phyloP scores from a whole-genome alignment of 64 coral and sea anemone genomes.

The Dendrophyllia cribrosa region DNA sequence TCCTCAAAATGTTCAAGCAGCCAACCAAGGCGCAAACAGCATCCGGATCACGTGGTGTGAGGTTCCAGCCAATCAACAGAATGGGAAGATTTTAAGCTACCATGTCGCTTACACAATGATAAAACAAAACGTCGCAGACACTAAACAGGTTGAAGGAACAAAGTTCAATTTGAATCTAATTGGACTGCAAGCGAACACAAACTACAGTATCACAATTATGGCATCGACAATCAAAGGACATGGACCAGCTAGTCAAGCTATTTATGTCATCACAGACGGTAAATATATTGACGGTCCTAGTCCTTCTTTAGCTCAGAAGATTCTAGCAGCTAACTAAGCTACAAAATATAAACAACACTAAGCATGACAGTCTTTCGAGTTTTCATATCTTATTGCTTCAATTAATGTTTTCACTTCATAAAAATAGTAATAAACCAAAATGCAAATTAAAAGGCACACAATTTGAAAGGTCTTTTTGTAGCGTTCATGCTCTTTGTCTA shows the following conservation, averaged over 20 bases:
- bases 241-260: not conserved
- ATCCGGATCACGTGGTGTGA: conserved; percentile 9
- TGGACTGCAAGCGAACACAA: not conserved
- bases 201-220: not conserved
- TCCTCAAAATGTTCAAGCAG: conserved; percentile 9
- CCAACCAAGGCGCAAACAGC: not conserved
- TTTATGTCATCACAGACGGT: not conserved
- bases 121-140: not conserved
- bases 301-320: no score
- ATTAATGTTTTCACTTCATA: no score
- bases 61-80: not conserved
- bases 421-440: no score
- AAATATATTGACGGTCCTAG: no score
- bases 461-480: no score
- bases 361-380: no score
- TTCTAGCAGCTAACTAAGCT: no score
- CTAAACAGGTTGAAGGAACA: not conserved
- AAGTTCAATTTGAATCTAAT: not conserved
- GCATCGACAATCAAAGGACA: not conserved
- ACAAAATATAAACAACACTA: no score
- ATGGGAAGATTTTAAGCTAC: not conserved
- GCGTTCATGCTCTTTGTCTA: no score
- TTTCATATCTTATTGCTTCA: no score
- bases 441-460: no score
- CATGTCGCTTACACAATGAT: not conserved